Evolutionary conservation across 2,888 invertebrate genomes (phyloP), one percentile per base, ranked within the genome.

Genomic region (Heliconius sara): DNA sequence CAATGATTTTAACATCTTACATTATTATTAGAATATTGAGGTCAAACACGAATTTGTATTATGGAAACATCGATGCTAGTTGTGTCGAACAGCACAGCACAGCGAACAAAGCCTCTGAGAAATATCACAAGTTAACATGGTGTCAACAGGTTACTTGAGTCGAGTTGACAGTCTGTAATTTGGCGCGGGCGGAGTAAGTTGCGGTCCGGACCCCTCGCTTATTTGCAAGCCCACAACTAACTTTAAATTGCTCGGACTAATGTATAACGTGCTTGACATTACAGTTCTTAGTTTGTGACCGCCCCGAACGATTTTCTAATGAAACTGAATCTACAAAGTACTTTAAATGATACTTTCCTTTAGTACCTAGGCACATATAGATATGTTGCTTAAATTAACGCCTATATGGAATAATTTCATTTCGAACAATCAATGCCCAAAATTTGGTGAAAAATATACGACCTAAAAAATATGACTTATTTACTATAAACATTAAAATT

Each of bases 81-180:
- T 88, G 87, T 87, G 89, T 89, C 88, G 30, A 30, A 30, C 30
- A 30, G 30, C 30, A 30, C 30, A 30, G 30, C 87, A 88, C 86
- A 88, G 87, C 87, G 89, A 90, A 90, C 90, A 83, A 89, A 87
- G 87, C 87, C 88, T 81, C 68, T 72, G 79, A 81, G 91, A 91
- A 89, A 87, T 85, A 86, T 85, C 86, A 87, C 88, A 88, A 91
- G 90, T 89, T 89, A 90, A 90, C 89, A 86, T 86, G 89, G 88
- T 90, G 92, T 92, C 94, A 95, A 94, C 93, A 93, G 94, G 94
- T 94, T 92, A 92, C 93, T 93, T 91, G 92, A 93, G 92, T 89
- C 88, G 88, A 93, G 90, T 90, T 91, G 91, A 90, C 92, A 91
- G 92, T 91, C 91, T 92, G 91, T 94, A 93, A 95, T 93, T 95